Base-by-base conservation (phyloP, 1,140 invertebrate species). In the Argopecten irradians region DNA sequence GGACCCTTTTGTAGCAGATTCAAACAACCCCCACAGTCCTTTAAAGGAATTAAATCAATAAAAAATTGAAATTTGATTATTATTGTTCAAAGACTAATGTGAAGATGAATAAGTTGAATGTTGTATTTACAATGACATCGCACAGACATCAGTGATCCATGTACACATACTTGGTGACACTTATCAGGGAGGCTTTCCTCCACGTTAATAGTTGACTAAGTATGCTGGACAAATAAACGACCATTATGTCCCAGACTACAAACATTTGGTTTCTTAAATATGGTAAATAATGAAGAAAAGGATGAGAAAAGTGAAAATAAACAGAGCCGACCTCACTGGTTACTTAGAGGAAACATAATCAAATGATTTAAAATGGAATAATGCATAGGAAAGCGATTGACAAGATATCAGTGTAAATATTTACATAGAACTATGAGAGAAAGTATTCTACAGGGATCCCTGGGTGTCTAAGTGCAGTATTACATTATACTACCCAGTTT, bases 201-300 rank as follows among this genome's bases (percentile, higher is more conserved):
- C 55, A 28, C 55, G 5, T 71, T 28, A 71, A 71, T n/a, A 22
- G 55, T 71, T 71, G 55, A 71, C 55, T 71, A 71, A 71, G 55
- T 71, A 71, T 16, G 55, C 22, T 71, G n/a, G n/a, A 71, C 55
- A 71, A 71, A 71, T 71, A 71, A 71, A 71, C 14, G 5, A 5
- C 55, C 55, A 71, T 71, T 71, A 71, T 71, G n/a, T 28, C 5
- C 22, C 1, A 71, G 55, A 71, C 55, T 71, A 71, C 55, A 71
- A 71, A 71, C 55, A 71, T 71, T 71, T 71, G 55, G 55, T 71
- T 71, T 71, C 55, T 71, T 71, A 71, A 71, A 71, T 71, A 71
- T 71, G 55, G 55, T 71, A 71, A 71, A 71, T 28, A 71, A 71
- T 71, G 22, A 71, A 71, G 55, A 71, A 71, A 71, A 71, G 55